phyloP scores from a whole-genome alignment of 2,888 invertebrate species.

The Phengaris alcon region DNA sequence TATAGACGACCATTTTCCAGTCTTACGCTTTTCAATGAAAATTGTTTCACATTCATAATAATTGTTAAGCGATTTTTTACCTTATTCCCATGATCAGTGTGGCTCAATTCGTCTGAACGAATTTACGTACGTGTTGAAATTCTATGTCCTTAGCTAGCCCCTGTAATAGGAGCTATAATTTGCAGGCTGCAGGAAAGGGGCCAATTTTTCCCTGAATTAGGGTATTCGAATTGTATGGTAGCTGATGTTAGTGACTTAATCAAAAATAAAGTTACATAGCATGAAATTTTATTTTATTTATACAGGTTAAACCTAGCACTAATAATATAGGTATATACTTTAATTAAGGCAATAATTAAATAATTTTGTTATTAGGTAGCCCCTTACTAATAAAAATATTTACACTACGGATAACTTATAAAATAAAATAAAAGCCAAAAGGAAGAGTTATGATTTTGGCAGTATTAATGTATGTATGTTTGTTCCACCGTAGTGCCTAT shows the following conservation, averaged over 20 bases:
- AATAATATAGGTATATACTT: too few species aligned
- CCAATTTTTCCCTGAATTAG: conserved; percentile 42
- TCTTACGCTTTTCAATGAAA: conserved; percentile 36
- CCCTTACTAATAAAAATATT: too few species aligned
- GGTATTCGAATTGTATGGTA: conserved; percentile 37
- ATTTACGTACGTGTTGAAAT: conserved; percentile 45
- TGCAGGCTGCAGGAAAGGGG: conserved; percentile 43
- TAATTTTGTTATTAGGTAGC: too few species aligned
- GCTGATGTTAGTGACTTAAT: conserved; percentile 6
- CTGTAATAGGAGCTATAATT: conserved; percentile 44
- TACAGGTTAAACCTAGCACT: neutral
- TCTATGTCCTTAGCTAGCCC: conserved; percentile 40
- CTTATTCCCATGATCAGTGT: neutral
- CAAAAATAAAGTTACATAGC: neutral
- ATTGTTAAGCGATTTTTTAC: conserved; percentile 26
- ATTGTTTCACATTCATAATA: conserved; percentile 32
- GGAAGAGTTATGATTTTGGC: too few species aligned
- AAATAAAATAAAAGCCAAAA: too few species aligned
- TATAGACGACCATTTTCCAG: conserved; percentile 37
- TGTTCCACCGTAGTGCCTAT: too few species aligned
- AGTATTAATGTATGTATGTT: too few species aligned
- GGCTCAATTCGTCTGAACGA: conserved; percentile 35
- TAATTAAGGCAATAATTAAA: too few species aligned
- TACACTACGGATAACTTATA: too few species aligned
- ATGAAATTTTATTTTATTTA: neutral